Percentiles rank a stretch among this genome's conserved stretches.
Evolutionary conservation across 2,888 invertebrate genomes (phyloP).

Genomic region (Callyntrura guangdongensis): DNA sequence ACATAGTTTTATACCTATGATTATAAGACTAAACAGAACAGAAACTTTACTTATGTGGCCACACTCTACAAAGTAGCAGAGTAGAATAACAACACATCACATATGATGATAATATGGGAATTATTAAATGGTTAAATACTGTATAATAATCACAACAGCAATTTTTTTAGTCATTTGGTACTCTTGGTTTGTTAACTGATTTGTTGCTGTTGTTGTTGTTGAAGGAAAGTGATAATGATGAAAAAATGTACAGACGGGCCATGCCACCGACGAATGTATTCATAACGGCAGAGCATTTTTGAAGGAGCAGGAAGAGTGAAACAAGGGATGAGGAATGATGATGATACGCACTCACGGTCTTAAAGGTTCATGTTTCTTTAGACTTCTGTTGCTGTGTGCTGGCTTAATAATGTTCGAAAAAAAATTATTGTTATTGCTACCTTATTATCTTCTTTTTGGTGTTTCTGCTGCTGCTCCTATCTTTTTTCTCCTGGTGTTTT

Average conservation of each 20-base stretch:
- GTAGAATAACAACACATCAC: not conserved
- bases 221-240: constrained; percentile 47
- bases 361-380: constrained; percentile 19
- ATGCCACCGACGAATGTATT: constrained; percentile 24
- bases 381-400: not conserved
- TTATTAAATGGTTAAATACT: constrained; percentile 51
- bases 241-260: constrained; percentile 47
- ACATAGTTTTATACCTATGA: constrained; percentile 38
- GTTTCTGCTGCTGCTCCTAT: constrained; percentile 26
- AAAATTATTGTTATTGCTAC: constrained; percentile 48
- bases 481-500: constrained; percentile 7
- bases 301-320: not conserved
- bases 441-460: constrained; percentile 25
- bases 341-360: constrained; percentile 44
- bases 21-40: constrained; percentile 64
- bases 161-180: constrained; percentile 20
- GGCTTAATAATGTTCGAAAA: not conserved
- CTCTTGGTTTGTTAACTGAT: not conserved
- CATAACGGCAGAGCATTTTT: not conserved
- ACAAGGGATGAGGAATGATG: constrained; percentile 14
- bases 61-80: no score
- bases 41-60: constrained; percentile 36
- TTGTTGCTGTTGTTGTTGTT: not conserved
- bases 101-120: constrained; percentile 20
- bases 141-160: constrained; percentile 54